Evolutionary conservation across 2,888 invertebrate species (phyloP).

Genomic region (Diarsia mendica): DNA sequence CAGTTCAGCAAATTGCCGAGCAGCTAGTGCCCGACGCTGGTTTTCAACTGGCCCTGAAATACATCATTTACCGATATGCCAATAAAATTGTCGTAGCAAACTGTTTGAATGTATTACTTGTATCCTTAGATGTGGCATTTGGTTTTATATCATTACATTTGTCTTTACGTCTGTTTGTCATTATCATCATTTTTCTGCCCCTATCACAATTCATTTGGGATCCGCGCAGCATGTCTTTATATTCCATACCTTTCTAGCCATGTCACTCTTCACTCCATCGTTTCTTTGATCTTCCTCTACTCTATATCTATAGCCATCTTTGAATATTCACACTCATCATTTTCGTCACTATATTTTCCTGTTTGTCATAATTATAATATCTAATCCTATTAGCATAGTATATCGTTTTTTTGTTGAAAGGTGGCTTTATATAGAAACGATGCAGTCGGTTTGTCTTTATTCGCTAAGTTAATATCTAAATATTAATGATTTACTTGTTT

Average conservation of each 20-base stretch:
- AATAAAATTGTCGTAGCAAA: slow-evolving; percentile 45
- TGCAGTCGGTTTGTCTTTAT: background rate
- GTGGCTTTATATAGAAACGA: slow-evolving; percentile 19
- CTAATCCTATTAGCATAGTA: slow-evolving; percentile 57
- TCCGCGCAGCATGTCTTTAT: too few species aligned
- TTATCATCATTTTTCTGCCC: background rate
- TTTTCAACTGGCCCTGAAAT: too few species aligned
- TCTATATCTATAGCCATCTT: too few species aligned
- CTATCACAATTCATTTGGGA: too few species aligned
- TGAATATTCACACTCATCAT: too few species aligned
- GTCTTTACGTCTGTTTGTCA: slow-evolving; percentile 36
- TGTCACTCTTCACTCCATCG: too few species aligned
- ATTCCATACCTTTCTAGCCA: too few species aligned
- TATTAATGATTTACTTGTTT: slow-evolving; percentile 9
- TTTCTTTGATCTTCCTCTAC: too few species aligned
- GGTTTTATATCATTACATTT: background rate
- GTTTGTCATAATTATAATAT: slow-evolving; percentile 38
- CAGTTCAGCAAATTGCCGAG: too few species aligned
- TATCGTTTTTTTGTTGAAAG: slow-evolving; percentile 28
- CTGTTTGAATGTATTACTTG: slow-evolving; percentile 28
- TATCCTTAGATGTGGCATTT: slow-evolving; percentile 7
- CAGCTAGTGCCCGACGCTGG: too few species aligned
- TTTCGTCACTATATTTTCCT: background rate
- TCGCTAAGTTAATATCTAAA: background rate
- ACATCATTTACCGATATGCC: background rate